Evolutionary conservation across 2,113 vertebrate species (phyloP).

Genomic region (Ageneiosus marmoratus): DNA sequence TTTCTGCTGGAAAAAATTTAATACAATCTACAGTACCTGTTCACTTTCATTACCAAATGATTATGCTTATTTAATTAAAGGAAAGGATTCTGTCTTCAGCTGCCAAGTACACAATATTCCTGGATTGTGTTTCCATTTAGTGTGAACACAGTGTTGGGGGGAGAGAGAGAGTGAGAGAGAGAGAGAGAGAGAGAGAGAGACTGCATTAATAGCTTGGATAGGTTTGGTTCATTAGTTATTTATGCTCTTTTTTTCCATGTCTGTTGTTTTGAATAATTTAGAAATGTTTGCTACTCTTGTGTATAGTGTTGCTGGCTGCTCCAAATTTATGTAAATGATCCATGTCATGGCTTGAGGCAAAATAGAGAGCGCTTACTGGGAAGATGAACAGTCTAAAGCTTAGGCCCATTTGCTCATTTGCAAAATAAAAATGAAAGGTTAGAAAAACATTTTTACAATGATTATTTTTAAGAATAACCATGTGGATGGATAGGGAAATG

Average conservation of each 20-base stretch:
- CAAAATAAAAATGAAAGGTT: background rate
- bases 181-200: background rate
- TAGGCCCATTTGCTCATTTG: constrained; percentile 8
- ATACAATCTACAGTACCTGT: constrained; percentile 18
- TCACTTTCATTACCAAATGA: constrained; percentile 31
- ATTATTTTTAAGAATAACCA: background rate
- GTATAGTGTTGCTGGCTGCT: constrained; percentile 37
- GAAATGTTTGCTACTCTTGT: constrained; percentile 12
- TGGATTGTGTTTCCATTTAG: constrained; percentile 10
- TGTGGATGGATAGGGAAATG: background rate
- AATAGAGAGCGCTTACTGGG: constrained; percentile 9
- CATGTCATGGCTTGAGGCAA: constrained; percentile 24
- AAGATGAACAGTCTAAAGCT: constrained; percentile 2
- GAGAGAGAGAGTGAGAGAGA: background rate
- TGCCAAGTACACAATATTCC: background rate
- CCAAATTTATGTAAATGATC: constrained; percentile 31
- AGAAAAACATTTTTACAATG: background rate
- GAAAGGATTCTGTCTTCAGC: background rate
- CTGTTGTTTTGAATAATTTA: constrained; percentile 43
- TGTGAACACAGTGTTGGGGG: constrained; percentile 7
- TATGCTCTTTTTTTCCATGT: constrained; percentile 24
- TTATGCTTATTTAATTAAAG: constrained; percentile 5
- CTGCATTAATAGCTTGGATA: background rate
- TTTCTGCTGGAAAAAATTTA: constrained; percentile 22
- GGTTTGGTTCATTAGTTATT: constrained; percentile 45